Conservation (phyloP, 92 coral and sea anemone species). For the Montipora capitata region DNA sequence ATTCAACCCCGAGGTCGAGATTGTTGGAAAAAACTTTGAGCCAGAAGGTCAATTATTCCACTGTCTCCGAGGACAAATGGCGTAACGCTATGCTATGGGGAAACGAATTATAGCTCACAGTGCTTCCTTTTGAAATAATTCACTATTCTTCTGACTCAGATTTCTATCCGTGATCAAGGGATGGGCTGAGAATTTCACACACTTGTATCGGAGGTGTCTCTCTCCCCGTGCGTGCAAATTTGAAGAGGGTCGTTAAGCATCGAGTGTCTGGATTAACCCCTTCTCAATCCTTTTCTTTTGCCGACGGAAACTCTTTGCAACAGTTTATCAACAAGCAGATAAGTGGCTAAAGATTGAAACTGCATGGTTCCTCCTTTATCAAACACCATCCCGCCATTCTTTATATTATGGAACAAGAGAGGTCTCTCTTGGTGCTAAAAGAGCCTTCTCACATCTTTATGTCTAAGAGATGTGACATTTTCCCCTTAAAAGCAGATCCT, state of each 20-base stretch:
- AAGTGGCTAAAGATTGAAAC: constrained; percentile 20
- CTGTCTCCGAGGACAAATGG: no score
- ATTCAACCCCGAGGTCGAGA: no score
- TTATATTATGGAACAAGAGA: background rate
- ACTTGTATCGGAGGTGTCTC: background rate
- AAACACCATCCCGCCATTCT: background rate
- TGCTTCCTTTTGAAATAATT: no score
- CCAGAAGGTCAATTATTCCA: no score
- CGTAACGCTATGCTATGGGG: no score
- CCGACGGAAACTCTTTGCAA: constrained; percentile 53
- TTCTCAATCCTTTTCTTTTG: constrained; percentile 26
- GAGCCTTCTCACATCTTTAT: background rate
- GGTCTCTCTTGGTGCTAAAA: constrained; percentile 1
- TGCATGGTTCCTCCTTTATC: background rate
- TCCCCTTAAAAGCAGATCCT: background rate
- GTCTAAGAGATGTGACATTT: background rate
- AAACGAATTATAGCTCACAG: no score
- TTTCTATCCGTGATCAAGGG: background rate
- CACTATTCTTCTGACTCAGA: background rate
- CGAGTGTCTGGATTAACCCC: constrained; percentile 39
- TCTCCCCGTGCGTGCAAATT: constrained; percentile 30
- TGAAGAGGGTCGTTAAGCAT: constrained; percentile 36
- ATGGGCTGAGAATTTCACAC: background rate
- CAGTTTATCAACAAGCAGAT: constrained; percentile 43
- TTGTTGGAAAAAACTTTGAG: no score